A percentile compares a stretch with the other conserved stretches of the same genome.
phyloP scores from a whole-genome alignment of 2,888 invertebrate genomes.

The Brachycybe producta region DNA sequence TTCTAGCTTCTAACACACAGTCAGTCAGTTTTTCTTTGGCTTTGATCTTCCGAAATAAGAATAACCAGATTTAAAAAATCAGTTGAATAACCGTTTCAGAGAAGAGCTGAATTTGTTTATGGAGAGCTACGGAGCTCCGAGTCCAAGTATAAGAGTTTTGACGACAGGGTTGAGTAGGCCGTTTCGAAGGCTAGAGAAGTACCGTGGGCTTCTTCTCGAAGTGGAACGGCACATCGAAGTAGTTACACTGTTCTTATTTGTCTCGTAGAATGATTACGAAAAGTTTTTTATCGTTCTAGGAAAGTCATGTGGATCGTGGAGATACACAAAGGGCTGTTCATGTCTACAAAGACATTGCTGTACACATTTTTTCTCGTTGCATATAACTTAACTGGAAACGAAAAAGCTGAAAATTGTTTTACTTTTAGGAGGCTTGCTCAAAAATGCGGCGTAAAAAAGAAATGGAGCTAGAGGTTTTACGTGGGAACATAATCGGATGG shows the following conservation, averaged over 20 bases:
- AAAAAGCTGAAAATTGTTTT: background rate
- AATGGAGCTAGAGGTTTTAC: conserved; percentile 85
- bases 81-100: conserved; percentile 38
- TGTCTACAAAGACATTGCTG: conserved; percentile 88
- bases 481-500: conserved; percentile 88
- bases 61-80: no score
- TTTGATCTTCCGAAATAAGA: no score
- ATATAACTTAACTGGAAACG: background rate
- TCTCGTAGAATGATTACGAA: no score
- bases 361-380: conserved; percentile 38
- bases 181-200: conserved; percentile 86
- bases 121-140: conserved; percentile 72
- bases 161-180: conserved; percentile 90
- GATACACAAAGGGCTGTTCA: conserved; percentile 90
- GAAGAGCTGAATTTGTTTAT: conserved; percentile 73
- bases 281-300: conserved; percentile 34
- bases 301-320: conserved; percentile 87
- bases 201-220: conserved; percentile 74
- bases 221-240: conserved; percentile 82
- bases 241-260: no score
- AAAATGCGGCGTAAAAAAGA: conserved; percentile 85
- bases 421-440: conserved; percentile 62
- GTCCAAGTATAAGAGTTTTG: conserved; percentile 73
- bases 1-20: no score
- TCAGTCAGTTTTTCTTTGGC: no score